Conservation (phyloP, 2,888 invertebrate genomes). For the Erebia palarica region DNA sequence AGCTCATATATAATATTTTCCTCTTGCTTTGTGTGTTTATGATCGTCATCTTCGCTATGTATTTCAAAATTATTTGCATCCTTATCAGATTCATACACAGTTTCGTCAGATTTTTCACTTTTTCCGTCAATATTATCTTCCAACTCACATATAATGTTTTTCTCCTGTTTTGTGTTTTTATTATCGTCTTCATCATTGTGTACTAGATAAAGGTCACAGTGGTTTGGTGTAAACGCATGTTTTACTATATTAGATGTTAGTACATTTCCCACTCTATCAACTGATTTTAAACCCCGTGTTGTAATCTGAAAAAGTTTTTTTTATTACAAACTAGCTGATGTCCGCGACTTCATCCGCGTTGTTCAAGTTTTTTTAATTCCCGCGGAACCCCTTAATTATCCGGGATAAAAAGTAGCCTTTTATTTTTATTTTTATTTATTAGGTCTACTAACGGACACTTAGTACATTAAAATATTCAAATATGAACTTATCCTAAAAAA, state of each 20-base stretch:
- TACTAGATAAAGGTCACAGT: not conserved
- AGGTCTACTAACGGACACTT: too few relatives aligned
- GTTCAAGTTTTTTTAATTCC: too few relatives aligned
- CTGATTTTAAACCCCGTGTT: not conserved
- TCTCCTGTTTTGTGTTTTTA: not conserved
- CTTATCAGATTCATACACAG: not conserved
- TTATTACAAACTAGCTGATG: too few relatives aligned
- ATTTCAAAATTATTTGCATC: not conserved
- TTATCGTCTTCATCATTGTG: not conserved
- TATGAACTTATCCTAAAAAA: too few relatives aligned
- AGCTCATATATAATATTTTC: too few relatives aligned
- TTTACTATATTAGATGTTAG: not conserved
- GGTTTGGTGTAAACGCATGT: not conserved
- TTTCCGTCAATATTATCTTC: not conserved
- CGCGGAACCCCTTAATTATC: too few relatives aligned
- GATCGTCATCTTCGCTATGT: too few relatives aligned
- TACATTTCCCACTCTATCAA: not conserved
- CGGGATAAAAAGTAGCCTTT: too few relatives aligned
- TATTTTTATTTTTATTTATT: too few relatives aligned
- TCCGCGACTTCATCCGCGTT: too few relatives aligned
- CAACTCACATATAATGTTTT: not conserved
- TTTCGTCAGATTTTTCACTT: not conserved
- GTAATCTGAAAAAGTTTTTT: not conserved
- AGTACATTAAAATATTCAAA: too few relatives aligned
- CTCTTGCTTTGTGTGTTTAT: too few relatives aligned